Evolutionary conservation across 2,888 invertebrate genomes (phyloP), one percentile per base, ranked within the genome.

Genomic region (Busseola fusca): DNA sequence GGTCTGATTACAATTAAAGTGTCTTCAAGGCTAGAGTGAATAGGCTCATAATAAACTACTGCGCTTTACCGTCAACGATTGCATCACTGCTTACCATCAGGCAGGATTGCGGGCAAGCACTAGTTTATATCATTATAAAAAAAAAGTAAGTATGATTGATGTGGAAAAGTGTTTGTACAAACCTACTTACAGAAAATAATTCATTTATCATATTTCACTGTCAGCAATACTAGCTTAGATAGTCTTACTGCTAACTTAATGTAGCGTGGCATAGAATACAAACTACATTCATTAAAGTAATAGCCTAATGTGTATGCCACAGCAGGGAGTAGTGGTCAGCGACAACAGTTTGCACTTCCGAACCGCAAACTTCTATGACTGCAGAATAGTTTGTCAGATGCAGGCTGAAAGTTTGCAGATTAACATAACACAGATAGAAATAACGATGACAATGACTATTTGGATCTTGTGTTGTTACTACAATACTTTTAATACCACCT

Each of bases 291-390:
- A 63, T 74, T 62, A 56, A 50, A n/a, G 27, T 62, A 69, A 58
- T 45, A 40, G 63, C 57, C 37, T 50, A 45, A 52, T 18, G 50
- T 74, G 50, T 50, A 63, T 67, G 50, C 27, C 14, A 27, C 34
- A 48, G n/a, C 12, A 34, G 50, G 34, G 50, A 21, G 16, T 25
- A 34, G 30, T 42, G 48, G 67, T 69, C 69, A 27, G 16, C n/a
- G 27, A 52, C 69, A 57, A 58, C 34, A 57, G 34, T 76, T 37
- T 76, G 34, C 50, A 76, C 42, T 69, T 76, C 50, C 42, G 42
- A 73, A 25, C 37, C 50, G 16, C 50, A 45, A 52, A 76, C 30
- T 45, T 76, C 14, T 50, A 21, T 25, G n/a, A 52, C 37, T 37
- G 12, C 14, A 21, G 18, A 66, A 66, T 48, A 30, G n/a, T 14